Evolutionary conservation across 2,888 invertebrate species (phyloP).

Genomic region (Cephalotes varians): DNA sequence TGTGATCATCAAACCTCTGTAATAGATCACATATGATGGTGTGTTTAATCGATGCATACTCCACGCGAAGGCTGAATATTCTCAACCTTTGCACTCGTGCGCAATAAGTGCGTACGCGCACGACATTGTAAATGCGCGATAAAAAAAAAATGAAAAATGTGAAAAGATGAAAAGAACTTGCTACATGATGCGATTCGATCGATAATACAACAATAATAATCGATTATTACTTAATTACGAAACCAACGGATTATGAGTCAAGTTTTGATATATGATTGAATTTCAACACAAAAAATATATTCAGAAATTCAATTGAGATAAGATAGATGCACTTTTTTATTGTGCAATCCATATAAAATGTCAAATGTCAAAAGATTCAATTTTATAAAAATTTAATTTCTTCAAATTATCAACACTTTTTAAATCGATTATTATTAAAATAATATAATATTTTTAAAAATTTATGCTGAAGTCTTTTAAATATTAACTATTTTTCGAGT

Average conservation of each 20-base stretch:
- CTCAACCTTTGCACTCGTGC: constrained; percentile 22
- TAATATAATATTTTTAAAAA: background rate
- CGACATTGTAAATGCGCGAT: background rate
- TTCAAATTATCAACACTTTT: background rate
- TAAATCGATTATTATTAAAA: background rate
- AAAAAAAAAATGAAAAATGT: constrained; percentile 20
- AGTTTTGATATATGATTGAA: background rate
- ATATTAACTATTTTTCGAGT: background rate
- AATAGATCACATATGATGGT: background rate
- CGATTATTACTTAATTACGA: background rate
- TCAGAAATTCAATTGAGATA: background rate
- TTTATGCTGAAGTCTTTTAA: background rate
- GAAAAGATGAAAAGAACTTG: too few relatives aligned
- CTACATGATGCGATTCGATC: background rate
- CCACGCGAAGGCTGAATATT: background rate
- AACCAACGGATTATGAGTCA: background rate
- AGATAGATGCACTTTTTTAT: background rate
- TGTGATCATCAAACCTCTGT: background rate
- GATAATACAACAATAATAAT: background rate
- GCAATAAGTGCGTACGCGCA: background rate
- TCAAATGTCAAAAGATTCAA: background rate
- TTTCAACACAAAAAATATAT: background rate
- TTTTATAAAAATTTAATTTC: background rate
- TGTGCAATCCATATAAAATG: background rate
- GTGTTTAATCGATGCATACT: constrained; percentile 14